Conservation (phyloP, 2,797 vertebrate species). For the Myotis daubentonii region DNA sequence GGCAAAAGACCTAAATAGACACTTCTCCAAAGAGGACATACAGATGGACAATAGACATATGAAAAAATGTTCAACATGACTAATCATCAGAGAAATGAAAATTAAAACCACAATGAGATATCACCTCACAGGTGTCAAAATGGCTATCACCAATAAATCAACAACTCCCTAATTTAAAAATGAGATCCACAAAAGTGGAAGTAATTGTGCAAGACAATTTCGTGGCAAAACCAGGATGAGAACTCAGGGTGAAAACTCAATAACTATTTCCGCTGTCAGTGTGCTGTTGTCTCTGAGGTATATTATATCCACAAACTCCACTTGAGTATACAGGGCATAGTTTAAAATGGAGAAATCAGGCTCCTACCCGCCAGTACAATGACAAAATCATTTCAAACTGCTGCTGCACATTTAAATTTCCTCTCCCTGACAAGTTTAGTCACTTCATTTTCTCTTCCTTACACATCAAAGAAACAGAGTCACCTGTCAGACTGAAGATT, state of each 20-base stretch:
- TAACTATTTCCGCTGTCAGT: background rate
- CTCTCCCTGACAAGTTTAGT: slow-evolving; percentile 59
- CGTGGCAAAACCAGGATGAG: background rate
- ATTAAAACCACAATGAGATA: background rate
- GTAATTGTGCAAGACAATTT: background rate
- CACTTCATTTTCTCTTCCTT: slow-evolving; percentile 68
- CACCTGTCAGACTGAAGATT: slow-evolving; percentile 54
- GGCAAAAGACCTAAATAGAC: background rate
- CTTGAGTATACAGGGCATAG: background rate
- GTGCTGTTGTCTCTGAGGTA: background rate
- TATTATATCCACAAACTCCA: background rate
- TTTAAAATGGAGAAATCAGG: slow-evolving; percentile 16
- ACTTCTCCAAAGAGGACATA: background rate
- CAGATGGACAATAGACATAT: background rate
- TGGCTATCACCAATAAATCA: background rate
- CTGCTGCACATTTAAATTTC: slow-evolving; percentile 59
- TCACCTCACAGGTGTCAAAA: background rate
- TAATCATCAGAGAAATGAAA: background rate
- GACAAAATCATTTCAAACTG: slow-evolving; percentile 46
- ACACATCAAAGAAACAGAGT: slow-evolving; percentile 56
- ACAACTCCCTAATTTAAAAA: background rate
- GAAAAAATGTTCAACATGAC: background rate
- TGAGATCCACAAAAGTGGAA: background rate
- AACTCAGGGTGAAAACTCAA: background rate
- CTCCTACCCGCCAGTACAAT: background rate